Evolutionary conservation across 2,113 vertebrate genomes (phyloP), one percentile per base, ranked within the genome.

Genomic region (Tiliqua scincoides): DNA sequence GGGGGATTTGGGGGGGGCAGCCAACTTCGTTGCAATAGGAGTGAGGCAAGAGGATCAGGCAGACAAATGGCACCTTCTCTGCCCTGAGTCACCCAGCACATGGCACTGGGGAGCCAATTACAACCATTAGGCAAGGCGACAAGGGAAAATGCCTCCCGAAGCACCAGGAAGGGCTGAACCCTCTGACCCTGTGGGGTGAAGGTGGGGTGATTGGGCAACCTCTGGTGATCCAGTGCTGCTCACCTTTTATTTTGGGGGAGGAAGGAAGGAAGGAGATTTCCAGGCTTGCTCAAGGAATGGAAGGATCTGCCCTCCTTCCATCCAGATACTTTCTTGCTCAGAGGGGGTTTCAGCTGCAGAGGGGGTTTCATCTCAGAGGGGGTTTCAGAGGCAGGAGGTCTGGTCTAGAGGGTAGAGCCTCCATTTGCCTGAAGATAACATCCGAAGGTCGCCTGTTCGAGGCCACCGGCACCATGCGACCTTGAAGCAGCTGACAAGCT

Each of bases 51-150:
- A 21, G 17, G 43, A 0, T 27, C 12, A 48, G 72, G 6, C 77
- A 86, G 67, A 70, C 84, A 8, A 14, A 59, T 4, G 40, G 10
- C 85, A 73, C 21, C 59, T 20, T 4, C 32, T 18, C 0, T 1
- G 21, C 23, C 21, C 68, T 86, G 85, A 86, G 30, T 86, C 85
- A 86, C 23, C 84, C 1, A 54, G 35, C 12, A 10, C 65, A 71
- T 32, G 14, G 35, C 3, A 65, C 6, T 20, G 52, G 30, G 52
- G 67, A 14, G 20, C 73, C 14, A 2, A 21, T 21, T 4, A 32
- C 43, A 37, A 43, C 61, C 32, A 7, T 35, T 14, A 35, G 80
- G 23, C 67, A 7, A 67, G 17, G 12, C 17, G 40, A 7, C 32
- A 35, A 37, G 54, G 37, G 67, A 18, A 35, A 57, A 40, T 14